These are phyloP conservation scores for Uria lomvia DNA, from an alignment of 2,113 vertebrate genomes.

Conservation along the genomic window DNA sequence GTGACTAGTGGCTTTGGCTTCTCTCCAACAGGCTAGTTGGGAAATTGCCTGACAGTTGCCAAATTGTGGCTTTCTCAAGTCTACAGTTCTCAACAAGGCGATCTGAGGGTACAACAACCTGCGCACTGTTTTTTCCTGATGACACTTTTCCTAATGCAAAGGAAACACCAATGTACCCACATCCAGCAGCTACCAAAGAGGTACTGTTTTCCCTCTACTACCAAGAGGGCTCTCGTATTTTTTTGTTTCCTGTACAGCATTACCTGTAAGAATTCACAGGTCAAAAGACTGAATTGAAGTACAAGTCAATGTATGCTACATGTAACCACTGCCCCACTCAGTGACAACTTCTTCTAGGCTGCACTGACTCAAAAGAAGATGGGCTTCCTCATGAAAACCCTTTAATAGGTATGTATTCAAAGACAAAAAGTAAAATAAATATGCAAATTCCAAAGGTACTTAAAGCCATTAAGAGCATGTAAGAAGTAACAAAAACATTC, in stretches of 20 bases:
- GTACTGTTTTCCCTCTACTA: not conserved
- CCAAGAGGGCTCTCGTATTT: not conserved
- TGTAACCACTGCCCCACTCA: not conserved
- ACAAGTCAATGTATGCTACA: accelerated
- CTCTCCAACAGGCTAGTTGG: not conserved
- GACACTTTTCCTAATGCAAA: not conserved
- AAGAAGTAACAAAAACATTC: not conserved
- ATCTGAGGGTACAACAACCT: not conserved
- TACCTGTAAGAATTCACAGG: accelerated
- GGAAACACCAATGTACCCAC: accelerated
- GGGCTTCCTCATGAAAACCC: not conserved
- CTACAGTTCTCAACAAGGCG: not conserved
- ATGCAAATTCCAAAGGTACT: not conserved
- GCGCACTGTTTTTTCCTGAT: not conserved
- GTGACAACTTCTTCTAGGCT: not conserved
- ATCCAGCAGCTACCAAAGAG: not conserved
- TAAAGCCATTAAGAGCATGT: not conserved
- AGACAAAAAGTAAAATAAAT: not conserved
- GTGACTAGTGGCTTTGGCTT: not conserved
- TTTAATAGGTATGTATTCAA: not conserved
- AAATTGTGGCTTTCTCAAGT: not conserved
- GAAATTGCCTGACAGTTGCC: not conserved
- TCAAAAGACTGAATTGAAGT: not conserved
- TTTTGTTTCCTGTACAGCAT: not conserved
- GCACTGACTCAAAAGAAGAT: not conserved